Conservation (phyloP, 2,113 vertebrate genomes). For the Jaculus jaculus region DNA sequence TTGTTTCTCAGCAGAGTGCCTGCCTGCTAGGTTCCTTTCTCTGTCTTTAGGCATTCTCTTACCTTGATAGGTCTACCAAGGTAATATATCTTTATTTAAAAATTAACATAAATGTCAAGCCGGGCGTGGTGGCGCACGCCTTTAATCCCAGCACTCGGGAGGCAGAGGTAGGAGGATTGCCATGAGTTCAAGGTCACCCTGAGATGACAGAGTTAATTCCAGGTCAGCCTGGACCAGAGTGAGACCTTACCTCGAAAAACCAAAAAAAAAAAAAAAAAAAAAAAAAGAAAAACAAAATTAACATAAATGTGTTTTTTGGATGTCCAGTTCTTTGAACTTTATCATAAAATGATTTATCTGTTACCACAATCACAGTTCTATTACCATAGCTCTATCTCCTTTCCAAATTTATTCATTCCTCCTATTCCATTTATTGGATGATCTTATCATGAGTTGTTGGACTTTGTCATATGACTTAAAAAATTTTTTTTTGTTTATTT, state of each 20-base stretch:
- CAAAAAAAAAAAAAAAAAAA: too few species aligned
- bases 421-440: constrained; percentile 12
- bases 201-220: too few species aligned
- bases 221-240: too few species aligned
- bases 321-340: background rate
- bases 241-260: too few species aligned
- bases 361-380: background rate
- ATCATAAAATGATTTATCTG: background rate
- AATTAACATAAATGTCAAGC: background rate
- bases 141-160: too few species aligned
- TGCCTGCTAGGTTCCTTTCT: background rate
- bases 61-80: background rate
- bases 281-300: too few species aligned
- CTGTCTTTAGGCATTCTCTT: background rate
- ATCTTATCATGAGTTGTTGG: background rate
- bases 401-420: background rate
- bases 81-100: constrained; percentile 1
- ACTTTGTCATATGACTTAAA: background rate
- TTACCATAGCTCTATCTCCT: background rate
- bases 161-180: too few species aligned
- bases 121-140: too few species aligned
- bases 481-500: too few species aligned
- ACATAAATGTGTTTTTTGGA: background rate
- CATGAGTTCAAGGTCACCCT: too few species aligned
- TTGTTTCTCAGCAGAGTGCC: background rate